Evolutionary conservation across 2,113 vertebrate species (phyloP), one percentile per base, ranked within the genome.

Genomic region (Ptilonorhynchus violaceus): DNA sequence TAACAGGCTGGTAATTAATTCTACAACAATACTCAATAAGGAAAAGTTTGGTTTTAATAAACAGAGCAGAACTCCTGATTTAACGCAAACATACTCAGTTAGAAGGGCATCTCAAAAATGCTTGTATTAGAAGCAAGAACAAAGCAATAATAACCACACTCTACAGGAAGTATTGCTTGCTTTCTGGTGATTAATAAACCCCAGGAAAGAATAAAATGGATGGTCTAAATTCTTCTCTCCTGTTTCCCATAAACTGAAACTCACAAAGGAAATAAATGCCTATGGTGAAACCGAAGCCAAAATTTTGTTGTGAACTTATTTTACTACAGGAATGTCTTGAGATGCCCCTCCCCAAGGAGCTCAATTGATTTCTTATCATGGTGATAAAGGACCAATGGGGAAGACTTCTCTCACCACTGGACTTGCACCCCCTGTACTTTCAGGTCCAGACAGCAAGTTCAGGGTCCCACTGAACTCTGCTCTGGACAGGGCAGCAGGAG

Each of bases 111-210:
- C 66, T 88, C 52, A 11, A 35, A 87, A 77, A 42, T 25, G 55
- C 73, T 86, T 70, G 17, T 80, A 70, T 52, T 42, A 77, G 19
- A 59, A 75, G 52, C 64, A 92, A 93, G 60, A 95, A 67, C 47
- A 94, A 93, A 88, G 84, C 68, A 85, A 47, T 78, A 72, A 92
- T 46, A 78, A 81, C 64, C 60, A 81, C 46, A 23, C 55, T 62
- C 30, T 53, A 55, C 46, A 78, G 83, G 44, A 96, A 78, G 49
- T 25, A 68, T 49, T 94, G 30, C 49, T 93, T 92, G 53, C 39
- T 95, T 82, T 81, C 73, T 72, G 73, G 41, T 59, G 56, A 92
- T 91, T 87, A 95, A 89, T 81, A 89, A 84, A 78, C 27, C 24
- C 35, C 17, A 13, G 39, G 35, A 92, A 93, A 74, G 27, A 86